These are phyloP conservation scores for Euphonia xanthogaster DNA, from an alignment of 2,797 vertebrate genomes.

Conservation along the genomic window DNA sequence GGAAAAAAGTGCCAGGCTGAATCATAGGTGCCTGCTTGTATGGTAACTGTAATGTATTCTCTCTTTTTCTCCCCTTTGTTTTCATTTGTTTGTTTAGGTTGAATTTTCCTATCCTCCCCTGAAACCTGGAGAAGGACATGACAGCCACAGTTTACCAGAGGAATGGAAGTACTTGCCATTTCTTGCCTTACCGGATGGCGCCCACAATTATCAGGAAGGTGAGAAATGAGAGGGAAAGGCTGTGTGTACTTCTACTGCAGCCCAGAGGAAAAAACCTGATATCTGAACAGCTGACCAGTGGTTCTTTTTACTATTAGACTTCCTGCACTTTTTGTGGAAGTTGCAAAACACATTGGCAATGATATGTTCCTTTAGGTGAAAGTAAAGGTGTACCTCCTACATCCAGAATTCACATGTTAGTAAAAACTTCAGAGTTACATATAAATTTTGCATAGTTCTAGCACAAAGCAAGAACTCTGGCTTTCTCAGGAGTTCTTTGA, in stretches of 20 bases:
- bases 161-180: constrained; percentile 97
- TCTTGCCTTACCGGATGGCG: constrained; percentile 93
- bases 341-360: not conserved
- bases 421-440: not conserved
- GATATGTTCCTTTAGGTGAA: not conserved
- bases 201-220: constrained; percentile 99
- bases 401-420: not conserved
- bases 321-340: not conserved
- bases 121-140: constrained; percentile 86
- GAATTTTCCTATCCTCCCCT: constrained; percentile 96
- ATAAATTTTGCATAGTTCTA: not conserved
- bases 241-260: not conserved
- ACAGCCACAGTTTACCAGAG: constrained; percentile 88
- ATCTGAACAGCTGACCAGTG: not conserved
- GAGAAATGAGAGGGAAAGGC: not conserved
- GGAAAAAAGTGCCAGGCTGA: not conserved
- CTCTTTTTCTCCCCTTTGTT: not conserved
- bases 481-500: not conserved
- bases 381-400: not conserved
- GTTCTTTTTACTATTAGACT: not conserved
- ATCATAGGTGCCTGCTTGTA: not conserved
- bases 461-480: not conserved
- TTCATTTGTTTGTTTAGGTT: constrained; percentile 71
- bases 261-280: not conserved
- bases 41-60: not conserved